Evolutionary conservation across 1,140 invertebrate species (phyloP).

Genomic region (Drosophila parvula): DNA sequence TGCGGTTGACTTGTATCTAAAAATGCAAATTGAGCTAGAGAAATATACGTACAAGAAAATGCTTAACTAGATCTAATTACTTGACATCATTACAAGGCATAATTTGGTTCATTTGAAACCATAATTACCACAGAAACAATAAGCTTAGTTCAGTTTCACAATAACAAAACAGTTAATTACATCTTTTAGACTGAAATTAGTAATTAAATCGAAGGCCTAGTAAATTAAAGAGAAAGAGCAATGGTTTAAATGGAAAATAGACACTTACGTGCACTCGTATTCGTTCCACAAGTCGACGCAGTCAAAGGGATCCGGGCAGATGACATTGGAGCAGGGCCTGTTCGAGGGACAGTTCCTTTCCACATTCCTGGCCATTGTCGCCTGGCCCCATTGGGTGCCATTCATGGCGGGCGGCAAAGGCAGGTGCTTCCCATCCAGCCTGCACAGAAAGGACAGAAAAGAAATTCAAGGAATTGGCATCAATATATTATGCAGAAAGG

Average conservation of each 20-base stretch:
- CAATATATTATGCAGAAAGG: conserved; percentile 27
- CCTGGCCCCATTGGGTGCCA: conserved; percentile 87
- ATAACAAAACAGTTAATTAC: conserved; percentile 3
- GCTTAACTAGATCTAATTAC: not conserved
- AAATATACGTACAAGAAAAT: not conserved
- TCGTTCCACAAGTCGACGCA: conserved; percentile 89
- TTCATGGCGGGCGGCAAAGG: conserved; percentile 87
- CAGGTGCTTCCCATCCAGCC: conserved; percentile 87
- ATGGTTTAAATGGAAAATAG: not conserved
- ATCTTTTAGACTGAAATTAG: not conserved
- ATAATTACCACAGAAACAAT: not conserved
- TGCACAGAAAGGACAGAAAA: conserved; percentile 72
- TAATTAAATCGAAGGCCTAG: conserved; percentile 7
- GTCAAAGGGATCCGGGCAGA: conserved; percentile 86
- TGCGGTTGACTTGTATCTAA: not conserved
- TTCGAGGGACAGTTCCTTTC: conserved; percentile 86
- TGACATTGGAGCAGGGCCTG: conserved; percentile 87
- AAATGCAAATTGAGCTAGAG: not conserved
- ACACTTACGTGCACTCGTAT: conserved; percentile 88
- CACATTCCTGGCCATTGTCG: conserved; percentile 85
- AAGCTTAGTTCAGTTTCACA: not conserved
- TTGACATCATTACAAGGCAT: not conserved
- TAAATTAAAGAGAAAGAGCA: not conserved
- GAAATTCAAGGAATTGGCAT: conserved; percentile 13
- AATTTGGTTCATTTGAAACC: not conserved